Percentiles rank a stretch among this genome's conserved stretches.
These are phyloP conservation scores for Saguinus midas DNA, from an alignment of 2,113 vertebrate genomes.

Conservation along the genomic window DNA sequence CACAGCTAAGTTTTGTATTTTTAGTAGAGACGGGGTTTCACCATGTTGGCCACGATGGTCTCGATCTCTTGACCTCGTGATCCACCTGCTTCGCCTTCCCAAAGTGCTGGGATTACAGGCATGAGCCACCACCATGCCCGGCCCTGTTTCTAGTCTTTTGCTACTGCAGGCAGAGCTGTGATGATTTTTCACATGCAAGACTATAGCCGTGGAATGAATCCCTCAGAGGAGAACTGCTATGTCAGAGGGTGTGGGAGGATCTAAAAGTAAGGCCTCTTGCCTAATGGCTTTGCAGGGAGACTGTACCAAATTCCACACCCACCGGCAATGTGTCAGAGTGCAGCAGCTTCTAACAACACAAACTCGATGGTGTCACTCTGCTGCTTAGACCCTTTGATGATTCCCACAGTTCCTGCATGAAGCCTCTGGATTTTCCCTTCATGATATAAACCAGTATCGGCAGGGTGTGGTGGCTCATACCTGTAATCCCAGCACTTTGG, in stretches of 20 bases:
- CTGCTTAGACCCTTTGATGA: neutral
- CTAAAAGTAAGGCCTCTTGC: fast-evolving
- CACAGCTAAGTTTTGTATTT: no score
- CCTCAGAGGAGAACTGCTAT: neutral
- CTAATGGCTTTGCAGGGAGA: neutral
- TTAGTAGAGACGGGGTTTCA: no score
- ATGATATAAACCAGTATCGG: no score
- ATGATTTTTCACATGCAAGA: neutral
- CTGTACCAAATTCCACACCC: neutral
- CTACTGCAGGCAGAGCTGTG: no score
- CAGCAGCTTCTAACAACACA: neutral
- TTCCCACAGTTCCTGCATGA: neutral
- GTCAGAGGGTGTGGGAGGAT: neutral
- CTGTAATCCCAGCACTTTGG: no score
- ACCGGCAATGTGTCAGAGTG: neutral
- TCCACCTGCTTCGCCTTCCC: no score
- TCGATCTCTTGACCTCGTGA: no score
- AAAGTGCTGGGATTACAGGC: no score
- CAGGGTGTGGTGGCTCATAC: no score
- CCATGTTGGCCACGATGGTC: no score
- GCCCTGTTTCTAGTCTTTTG: neutral
- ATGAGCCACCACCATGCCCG: no score
- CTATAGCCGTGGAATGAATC: neutral
- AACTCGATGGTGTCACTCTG: neutral
- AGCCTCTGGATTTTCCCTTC: neutral